Evolutionary conservation across 2,888 invertebrate genomes (phyloP).

Genomic region (Auanema freiburgensis): DNA sequence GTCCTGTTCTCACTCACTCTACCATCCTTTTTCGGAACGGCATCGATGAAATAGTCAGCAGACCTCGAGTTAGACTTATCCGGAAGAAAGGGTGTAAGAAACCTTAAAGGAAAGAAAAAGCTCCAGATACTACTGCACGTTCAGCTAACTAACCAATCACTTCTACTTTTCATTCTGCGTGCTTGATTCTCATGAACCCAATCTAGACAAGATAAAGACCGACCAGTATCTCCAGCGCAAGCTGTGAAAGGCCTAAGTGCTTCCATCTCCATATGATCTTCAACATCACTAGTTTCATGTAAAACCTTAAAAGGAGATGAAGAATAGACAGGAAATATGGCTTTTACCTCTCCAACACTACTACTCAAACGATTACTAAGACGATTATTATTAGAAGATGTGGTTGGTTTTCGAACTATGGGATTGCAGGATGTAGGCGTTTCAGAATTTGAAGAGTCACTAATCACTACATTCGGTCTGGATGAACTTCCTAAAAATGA

Average conservation of each 20-base stretch:
- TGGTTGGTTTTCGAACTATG: too few species aligned
- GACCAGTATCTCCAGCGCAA: constrained; percentile 43
- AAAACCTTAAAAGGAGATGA: constrained; percentile 30
- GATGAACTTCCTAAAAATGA: too few species aligned
- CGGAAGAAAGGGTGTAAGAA: constrained; percentile 38
- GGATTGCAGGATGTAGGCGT: too few species aligned
- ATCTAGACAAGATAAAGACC: constrained; percentile 79
- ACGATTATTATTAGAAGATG: constrained; percentile 5
- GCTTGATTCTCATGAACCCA: constrained; percentile 94
- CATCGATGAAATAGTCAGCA: constrained; percentile 32
- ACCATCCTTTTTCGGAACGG: constrained; percentile 9
- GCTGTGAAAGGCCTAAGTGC: constrained; percentile 36
- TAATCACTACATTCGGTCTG: too few species aligned
- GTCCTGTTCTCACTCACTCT: constrained; percentile 12
- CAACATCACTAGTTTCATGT: constrained; percentile 42
- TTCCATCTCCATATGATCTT: constrained; percentile 38
- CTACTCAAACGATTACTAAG: constrained; percentile 42
- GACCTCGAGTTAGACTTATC: constrained; percentile 45
- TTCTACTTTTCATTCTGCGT: constrained; percentile 91
- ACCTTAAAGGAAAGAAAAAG: constrained; percentile 13
- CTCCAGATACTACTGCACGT: background rate
- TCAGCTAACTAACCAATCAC: constrained; percentile 80
- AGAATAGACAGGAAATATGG: background rate
- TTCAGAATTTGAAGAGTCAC: too few species aligned
- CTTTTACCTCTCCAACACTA: constrained; percentile 43